phyloP scores from a whole-genome alignment of 2,888 invertebrate species.

The Ichneumoninae sp. region DNA sequence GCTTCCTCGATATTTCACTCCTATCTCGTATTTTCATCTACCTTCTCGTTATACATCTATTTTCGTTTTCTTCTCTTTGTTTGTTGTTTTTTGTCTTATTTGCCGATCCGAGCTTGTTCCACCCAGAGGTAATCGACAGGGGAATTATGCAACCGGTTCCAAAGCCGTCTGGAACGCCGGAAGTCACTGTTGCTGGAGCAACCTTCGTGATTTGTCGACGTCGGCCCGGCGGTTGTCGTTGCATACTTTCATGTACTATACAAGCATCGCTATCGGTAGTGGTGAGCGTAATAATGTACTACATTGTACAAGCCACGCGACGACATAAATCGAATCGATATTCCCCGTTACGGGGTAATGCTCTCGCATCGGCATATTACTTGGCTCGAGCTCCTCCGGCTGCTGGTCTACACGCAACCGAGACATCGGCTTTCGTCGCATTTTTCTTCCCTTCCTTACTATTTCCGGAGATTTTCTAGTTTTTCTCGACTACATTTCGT shows the following conservation, averaged over 20 bases:
- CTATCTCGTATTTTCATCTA: not conserved
- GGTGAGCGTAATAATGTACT: constrained; percentile 24
- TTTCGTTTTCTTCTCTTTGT: not conserved
- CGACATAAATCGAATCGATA: constrained; percentile 61
- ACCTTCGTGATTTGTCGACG: constrained; percentile 62
- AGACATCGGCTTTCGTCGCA: constrained; percentile 25
- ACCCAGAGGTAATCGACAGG: constrained; percentile 43
- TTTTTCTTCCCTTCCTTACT: not conserved
- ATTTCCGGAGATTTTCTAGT: not conserved
- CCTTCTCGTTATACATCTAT: not conserved
- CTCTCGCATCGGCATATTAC: constrained; percentile 48
- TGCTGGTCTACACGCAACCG: constrained; percentile 35
- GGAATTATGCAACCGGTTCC: constrained; percentile 52
- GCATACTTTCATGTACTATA: constrained; percentile 20
- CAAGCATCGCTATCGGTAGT: constrained; percentile 3
- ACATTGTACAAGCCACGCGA: constrained; percentile 49
- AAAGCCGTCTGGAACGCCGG: constrained; percentile 13
- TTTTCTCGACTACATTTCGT: not conserved
- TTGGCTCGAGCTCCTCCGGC: not conserved
- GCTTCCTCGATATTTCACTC: constrained; percentile 2
- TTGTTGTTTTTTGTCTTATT: constrained; percentile 2
- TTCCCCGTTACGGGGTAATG: constrained; percentile 57
- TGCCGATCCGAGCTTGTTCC: constrained; percentile 12
- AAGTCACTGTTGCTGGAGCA: constrained; percentile 6
- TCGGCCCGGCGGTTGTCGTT: constrained; percentile 12